These are phyloP conservation scores for Tenualosa ilisha DNA, from an alignment of 2,797 vertebrate genomes.

Conservation along the genomic window DNA sequence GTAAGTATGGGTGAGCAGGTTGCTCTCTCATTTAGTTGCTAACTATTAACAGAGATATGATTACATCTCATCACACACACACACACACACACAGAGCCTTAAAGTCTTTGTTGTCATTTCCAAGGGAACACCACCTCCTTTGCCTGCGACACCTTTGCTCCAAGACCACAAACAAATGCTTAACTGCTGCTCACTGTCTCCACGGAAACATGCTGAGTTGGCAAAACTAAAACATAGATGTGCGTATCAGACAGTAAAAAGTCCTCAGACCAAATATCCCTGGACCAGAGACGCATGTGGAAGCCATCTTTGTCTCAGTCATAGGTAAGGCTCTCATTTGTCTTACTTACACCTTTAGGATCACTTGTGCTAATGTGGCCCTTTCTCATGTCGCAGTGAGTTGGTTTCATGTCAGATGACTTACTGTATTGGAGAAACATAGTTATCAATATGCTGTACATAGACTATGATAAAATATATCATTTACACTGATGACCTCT, in stretches of 20 bases:
- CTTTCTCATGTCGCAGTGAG: background rate
- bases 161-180: slow-evolving; percentile 48
- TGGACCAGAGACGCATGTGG: background rate
- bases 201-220: slow-evolving; percentile 42
- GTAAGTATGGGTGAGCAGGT: background rate
- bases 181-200: slow-evolving; percentile 57
- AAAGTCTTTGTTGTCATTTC: slow-evolving; percentile 11
- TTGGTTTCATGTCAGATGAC: background rate
- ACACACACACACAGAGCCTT: background rate
- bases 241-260: background rate
- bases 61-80: background rate
- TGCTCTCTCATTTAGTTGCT: background rate
- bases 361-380: background rate
- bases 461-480: background rate
- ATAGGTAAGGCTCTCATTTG: background rate
- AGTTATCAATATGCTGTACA: background rate
- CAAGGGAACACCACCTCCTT: background rate
- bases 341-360: background rate
- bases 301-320: background rate
- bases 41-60: background rate
- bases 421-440: background rate
- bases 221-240: slow-evolving; percentile 34
- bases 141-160: slow-evolving; percentile 3
- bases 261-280: background rate
- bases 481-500: background rate